Percentiles rank a stretch among this genome's conserved stretches.
phyloP scores from a whole-genome alignment of 1,140 invertebrate genomes.

The Drosophila sp. region DNA sequence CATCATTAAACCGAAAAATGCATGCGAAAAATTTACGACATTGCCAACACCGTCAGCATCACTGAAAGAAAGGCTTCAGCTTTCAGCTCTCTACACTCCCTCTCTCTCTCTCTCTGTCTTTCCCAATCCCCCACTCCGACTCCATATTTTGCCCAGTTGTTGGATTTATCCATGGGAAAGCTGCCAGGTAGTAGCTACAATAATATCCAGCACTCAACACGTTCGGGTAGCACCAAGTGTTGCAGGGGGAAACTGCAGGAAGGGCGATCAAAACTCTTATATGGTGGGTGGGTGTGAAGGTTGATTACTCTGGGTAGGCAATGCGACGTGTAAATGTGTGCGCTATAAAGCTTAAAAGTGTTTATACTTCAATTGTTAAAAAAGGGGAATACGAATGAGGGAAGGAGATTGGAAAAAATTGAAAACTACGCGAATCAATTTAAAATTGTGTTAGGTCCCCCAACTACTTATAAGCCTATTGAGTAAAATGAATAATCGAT shows the following conservation, averaged over 20 bases:
- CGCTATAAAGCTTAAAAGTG: constrained; percentile 80
- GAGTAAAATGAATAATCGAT: too few relatives aligned
- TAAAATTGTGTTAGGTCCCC: too few relatives aligned
- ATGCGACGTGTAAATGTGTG: constrained; percentile 76
- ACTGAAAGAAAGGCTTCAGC: constrained; percentile 58
- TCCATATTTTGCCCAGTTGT: constrained; percentile 18
- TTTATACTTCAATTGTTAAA: constrained; percentile 68
- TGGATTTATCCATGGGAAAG: constrained; percentile 29
- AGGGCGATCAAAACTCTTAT: neutral
- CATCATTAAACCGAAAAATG: constrained; percentile 84
- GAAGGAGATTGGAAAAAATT: neutral
- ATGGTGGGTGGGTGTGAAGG: constrained; percentile 38
- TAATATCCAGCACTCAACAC: constrained; percentile 53
- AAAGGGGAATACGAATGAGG: too few relatives aligned
- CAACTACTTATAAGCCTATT: too few relatives aligned
- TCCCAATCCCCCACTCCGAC: constrained; percentile 2
- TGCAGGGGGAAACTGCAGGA: neutral
- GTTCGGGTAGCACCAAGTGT: constrained; percentile 3
- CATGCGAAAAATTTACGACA: constrained; percentile 84
- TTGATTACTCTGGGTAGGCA: constrained; percentile 36
- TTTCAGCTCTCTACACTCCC: constrained; percentile 17
- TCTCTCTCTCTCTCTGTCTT: neutral
- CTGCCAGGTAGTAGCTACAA: constrained; percentile 52
- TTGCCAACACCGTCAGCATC: constrained; percentile 64
- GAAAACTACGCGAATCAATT: constrained; percentile 19